Conservation (phyloP, 2,888 invertebrate species). For the Mythimna albipuncta region DNA sequence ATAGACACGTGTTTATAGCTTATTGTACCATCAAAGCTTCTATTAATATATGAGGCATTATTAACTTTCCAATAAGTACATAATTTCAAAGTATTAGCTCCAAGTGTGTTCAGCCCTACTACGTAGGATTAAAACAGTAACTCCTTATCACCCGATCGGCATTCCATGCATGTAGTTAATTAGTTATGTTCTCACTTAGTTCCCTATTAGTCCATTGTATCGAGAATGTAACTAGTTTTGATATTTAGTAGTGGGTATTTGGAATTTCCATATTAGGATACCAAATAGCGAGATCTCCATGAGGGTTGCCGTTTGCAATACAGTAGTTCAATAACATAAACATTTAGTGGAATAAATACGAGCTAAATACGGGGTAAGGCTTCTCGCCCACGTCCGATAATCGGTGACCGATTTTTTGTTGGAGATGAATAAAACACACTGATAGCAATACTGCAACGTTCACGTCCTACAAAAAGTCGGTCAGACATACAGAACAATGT, state of each 20-base stretch:
- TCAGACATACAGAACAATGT: too few species aligned
- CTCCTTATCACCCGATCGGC: neutral
- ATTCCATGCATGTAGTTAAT: conserved; percentile 16
- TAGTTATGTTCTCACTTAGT: conserved; percentile 15
- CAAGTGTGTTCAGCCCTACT: neutral
- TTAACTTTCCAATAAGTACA: conserved; percentile 1
- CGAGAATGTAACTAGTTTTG: neutral
- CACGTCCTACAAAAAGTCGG: too few species aligned
- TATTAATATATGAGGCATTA: neutral
- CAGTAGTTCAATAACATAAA: too few species aligned
- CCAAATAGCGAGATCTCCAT: neutral
- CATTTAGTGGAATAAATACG: too few species aligned
- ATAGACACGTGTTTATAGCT: neutral
- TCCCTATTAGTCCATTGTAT: neutral
- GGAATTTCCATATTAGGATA: neutral
- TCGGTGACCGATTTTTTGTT: too few species aligned
- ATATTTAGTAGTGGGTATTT: neutral
- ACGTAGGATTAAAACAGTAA: conserved; percentile 4
- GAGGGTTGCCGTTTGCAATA: too few species aligned
- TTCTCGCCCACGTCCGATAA: too few species aligned
- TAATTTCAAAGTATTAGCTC: conserved; percentile 3
- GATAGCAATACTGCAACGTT: too few species aligned
- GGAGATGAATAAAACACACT: too few species aligned
- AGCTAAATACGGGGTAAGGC: too few species aligned
- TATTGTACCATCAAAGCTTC: neutral